Evolutionary conservation across 2,888 invertebrate genomes (phyloP).

Genomic region (Dicyrtoma fusca): DNA sequence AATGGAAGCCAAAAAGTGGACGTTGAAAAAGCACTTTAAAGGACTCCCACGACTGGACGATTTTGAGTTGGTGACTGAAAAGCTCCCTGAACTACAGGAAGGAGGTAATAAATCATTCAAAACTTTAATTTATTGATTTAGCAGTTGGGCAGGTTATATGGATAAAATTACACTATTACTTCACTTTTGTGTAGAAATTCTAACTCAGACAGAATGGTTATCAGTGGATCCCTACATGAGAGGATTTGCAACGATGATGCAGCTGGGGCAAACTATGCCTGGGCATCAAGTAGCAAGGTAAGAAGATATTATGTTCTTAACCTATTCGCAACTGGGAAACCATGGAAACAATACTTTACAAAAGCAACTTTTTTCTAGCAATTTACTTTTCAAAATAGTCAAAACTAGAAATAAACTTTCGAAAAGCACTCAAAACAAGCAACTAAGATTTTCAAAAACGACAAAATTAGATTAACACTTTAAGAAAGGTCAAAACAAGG

Average conservation of each 20-base stretch:
- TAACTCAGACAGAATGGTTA: slow-evolving; percentile 70
- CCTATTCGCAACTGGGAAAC: no score
- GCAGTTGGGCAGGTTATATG: no score
- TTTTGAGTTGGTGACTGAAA: slow-evolving; percentile 71
- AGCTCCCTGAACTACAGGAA: slow-evolving; percentile 66
- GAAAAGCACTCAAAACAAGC: no score
- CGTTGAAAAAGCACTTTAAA: slow-evolving; percentile 69
- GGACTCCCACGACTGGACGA: slow-evolving; percentile 70
- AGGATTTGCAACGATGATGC: slow-evolving; percentile 27
- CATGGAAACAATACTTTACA: no score
- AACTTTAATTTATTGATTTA: no score
- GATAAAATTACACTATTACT: background rate
- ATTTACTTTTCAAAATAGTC: no score
- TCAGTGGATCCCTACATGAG: slow-evolving; percentile 77
- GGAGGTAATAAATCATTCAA: slow-evolving; percentile 66
- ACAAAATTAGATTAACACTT: no score
- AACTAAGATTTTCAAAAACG: no score
- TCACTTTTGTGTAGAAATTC: background rate
- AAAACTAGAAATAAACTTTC: no score
- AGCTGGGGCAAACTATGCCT: slow-evolving; percentile 23
- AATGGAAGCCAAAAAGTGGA: slow-evolving; percentile 66
- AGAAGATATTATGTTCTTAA: background rate
- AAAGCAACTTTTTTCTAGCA: no score
- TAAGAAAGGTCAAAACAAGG: no score
- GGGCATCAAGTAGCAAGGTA: slow-evolving; percentile 39